Evolutionary conservation across 2,113 vertebrate species (phyloP), one percentile per base, ranked within the genome.

Genomic region (Rhinoderma darwinii): DNA sequence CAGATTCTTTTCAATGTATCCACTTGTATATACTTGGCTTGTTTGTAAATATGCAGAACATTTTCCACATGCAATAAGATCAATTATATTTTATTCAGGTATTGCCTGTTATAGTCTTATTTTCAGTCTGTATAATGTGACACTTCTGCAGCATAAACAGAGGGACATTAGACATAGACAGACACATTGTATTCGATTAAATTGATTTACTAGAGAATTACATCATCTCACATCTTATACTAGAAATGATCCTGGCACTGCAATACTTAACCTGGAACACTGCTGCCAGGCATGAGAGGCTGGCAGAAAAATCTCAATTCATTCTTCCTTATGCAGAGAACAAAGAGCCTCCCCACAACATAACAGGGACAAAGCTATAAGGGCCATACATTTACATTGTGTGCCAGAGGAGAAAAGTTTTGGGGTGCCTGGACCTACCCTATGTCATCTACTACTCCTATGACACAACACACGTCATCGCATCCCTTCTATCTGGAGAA

Each of bases 281-380:
- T 73, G 85, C 84, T 80, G 39, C 37, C 68, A 72, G 50, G 30
- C 25, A 86, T 44, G 39, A 27, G 56, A 85, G 61, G 51, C 32
- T 74, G 37, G 51, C 50, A 44, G 20, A 20, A 14, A 37, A 61
- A 43, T 51, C 73, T 11, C 22, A 47, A 51, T 84, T 32, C 83
- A 75, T 41, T 61, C 74, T 85, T 43, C 72, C 74, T 43, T 84
- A 39, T 51, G 35, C 68, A 84, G 61, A 86, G 76, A 86, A 80
- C 75, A 80, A 86, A 79, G 76, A 79, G 43, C 30, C 30, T 79
- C 75, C 61, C 56, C 30, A 25, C 17, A 35, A 85, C 84, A 85
- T 32, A 22, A 50, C 56, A 85, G 39, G 72, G 56, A 63, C 72
- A n/a, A 35, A 56, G 63, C 63, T 80, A 17, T 15, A 54, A 20